Conservation (phyloP, 1,140 invertebrate genomes). For the Trichonephila clavata region DNA sequence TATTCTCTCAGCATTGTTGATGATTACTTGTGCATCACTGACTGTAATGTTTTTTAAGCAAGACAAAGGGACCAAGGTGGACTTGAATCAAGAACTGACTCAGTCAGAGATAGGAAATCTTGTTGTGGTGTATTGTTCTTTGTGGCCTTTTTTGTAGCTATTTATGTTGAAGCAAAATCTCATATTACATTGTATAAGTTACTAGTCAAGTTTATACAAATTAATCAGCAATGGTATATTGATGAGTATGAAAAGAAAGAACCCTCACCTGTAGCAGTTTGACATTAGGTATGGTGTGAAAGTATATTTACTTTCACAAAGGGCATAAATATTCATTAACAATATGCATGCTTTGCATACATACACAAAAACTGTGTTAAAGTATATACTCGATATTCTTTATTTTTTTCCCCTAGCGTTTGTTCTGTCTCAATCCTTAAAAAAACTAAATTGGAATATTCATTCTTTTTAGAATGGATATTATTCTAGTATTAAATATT, state of each 20-base stretch:
- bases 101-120: slow-evolving; percentile 83
- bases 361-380: neutral
- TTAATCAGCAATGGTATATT: slow-evolving; percentile 83
- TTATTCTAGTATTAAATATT: neutral
- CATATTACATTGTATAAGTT: slow-evolving; percentile 83
- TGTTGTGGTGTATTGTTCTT: slow-evolving; percentile 84
- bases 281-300: slow-evolving; percentile 58
- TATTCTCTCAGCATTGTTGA: slow-evolving; percentile 82
- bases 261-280: slow-evolving; percentile 71
- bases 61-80: slow-evolving; percentile 80
- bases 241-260: slow-evolving; percentile 82
- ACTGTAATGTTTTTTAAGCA: slow-evolving; percentile 83
- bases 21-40: slow-evolving; percentile 83
- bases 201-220: slow-evolving; percentile 82
- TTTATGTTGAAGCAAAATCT: slow-evolving; percentile 84
- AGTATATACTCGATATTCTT: slow-evolving; percentile 2
- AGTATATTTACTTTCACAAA: neutral
- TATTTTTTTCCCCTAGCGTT: neutral
- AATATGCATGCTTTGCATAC: neutral
- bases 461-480: neutral
- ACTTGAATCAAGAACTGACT: slow-evolving; percentile 81
- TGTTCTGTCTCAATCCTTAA: neutral
- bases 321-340: neutral
- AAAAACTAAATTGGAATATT: neutral
- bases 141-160: slow-evolving; percentile 84